A percentile compares a stretch with the other conserved stretches of the same genome.
phyloP scores from a whole-genome alignment of 2,113 vertebrate genomes.

The Podarcis muralis region DNA sequence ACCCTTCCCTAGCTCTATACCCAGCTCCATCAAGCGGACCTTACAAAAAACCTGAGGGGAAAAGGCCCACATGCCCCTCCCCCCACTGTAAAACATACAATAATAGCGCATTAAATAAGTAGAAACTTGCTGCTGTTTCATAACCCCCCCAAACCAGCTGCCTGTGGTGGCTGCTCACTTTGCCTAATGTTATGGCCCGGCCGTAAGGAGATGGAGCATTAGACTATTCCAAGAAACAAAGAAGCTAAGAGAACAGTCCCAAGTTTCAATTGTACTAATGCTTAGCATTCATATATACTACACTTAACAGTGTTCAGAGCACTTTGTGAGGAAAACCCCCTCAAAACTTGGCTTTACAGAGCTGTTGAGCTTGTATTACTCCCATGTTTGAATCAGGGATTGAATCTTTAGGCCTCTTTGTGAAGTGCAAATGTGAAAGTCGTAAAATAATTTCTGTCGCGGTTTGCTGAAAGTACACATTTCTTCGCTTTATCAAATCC shows the following conservation, averaged over 20 bases:
- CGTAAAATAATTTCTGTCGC: constrained; percentile 24
- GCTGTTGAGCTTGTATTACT: background rate
- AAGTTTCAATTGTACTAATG: background rate
- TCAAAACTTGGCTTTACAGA: background rate
- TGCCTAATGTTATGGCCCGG: no score
- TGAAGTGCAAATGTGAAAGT: background rate
- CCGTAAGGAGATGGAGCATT: background rate
- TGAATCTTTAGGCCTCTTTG: background rate
- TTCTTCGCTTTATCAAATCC: background rate
- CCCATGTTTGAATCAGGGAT: background rate
- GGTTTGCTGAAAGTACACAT: background rate
- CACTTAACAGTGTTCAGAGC: background rate
- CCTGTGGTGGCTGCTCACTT: no score
- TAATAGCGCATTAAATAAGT: background rate
- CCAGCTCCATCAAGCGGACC: background rate
- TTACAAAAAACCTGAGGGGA: no score
- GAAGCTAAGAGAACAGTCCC: background rate
- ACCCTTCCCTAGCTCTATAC: background rate
- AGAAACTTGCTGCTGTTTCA: no score
- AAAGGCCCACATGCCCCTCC: background rate
- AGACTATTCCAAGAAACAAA: background rate
- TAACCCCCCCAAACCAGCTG: no score
- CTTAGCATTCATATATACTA: no score
- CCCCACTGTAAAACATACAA: background rate
- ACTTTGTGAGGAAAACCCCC: background rate